Evolutionary conservation across 2,113 vertebrate genomes (phyloP), one percentile per base, ranked within the genome.

Genomic region (Hemibagrus wyckioides): DNA sequence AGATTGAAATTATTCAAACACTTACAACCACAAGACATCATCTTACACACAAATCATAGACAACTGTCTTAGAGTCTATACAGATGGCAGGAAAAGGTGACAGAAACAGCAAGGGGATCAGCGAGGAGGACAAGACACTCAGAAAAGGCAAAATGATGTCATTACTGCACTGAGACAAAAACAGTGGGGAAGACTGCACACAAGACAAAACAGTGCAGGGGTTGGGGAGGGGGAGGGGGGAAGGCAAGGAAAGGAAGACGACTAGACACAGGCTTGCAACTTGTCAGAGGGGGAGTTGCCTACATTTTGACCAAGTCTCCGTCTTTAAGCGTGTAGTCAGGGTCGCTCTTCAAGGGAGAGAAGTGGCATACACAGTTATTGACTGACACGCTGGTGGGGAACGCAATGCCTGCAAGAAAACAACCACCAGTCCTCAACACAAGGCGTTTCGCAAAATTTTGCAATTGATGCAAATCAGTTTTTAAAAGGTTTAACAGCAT

Each of bases 311-410:
- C 96, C 89, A 99, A 87, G 91, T 99, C 98, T 11, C 97, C 98
- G 25, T 98, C 96, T 92, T 99, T 99, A 86, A 99, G 94, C 89
- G 95, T 94, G 92, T 98, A 96, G 84, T 99, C 97, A 67, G 97
- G 95, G 93, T 99, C 98, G 2, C 97, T 99, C 96, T 97, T 99
- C 95, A 99, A 94, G 11, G 98, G 98, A 82, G 98, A 99, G 96
- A 97, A 97, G 95, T 99, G 98, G 92, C 98, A 99, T 39, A 99
- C 98, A 1, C 97, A 98, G 96, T 99, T 99, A 95, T 99, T 99
- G 50, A 99, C 97, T 0, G 98, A 99, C 91, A 99, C 96, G 92
- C 98, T 97, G 75, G 98, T 99, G 1, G 98, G 98, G 91, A 99
- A 99, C 87, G 98, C 98, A 86, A 98, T 97, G 89, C 98, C 98